phyloP scores from a whole-genome alignment of 2,888 invertebrate genomes.

The Drosophila maculinotata region DNA sequence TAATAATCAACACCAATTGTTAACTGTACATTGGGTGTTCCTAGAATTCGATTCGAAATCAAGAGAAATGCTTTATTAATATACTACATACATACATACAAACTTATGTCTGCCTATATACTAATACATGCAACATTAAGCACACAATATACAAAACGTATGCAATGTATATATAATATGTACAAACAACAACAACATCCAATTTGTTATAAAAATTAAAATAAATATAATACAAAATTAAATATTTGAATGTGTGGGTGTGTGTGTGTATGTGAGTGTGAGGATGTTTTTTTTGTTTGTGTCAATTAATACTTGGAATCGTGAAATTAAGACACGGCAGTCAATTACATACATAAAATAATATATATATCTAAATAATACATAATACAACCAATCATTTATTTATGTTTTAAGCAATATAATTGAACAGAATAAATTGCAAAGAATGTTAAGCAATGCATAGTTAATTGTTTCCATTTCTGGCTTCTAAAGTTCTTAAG shows the following conservation, averaged over 20 bases:
- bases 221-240: neutral
- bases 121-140: constrained; percentile 7
- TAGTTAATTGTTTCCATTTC: constrained; percentile 19
- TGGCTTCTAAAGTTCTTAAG: constrained; percentile 10
- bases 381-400: constrained; percentile 13
- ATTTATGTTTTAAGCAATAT: constrained; percentile 52
- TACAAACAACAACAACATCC: constrained; percentile 21
- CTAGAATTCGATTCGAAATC: constrained; percentile 32
- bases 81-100: constrained; percentile 16
- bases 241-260: neutral
- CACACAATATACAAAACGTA: constrained; percentile 11
- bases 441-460: constrained; percentile 31
- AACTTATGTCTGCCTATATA: constrained; percentile 8
- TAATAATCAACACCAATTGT: constrained; percentile 1
- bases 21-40: constrained; percentile 28
- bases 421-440: constrained; percentile 50
- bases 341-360: constrained; percentile 43
- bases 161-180: constrained; percentile 4
- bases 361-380: constrained; percentile 8
- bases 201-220: constrained; percentile 28
- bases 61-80: constrained; percentile 43
- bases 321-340: constrained; percentile 39
- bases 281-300: constrained; percentile 3
- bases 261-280: constrained; percentile 9
- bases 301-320: constrained; percentile 14